Evolutionary conservation across 2,888 invertebrate species (phyloP), one percentile per base, ranked within the genome.

Genomic region (Drosophila flavopinicola): DNA sequence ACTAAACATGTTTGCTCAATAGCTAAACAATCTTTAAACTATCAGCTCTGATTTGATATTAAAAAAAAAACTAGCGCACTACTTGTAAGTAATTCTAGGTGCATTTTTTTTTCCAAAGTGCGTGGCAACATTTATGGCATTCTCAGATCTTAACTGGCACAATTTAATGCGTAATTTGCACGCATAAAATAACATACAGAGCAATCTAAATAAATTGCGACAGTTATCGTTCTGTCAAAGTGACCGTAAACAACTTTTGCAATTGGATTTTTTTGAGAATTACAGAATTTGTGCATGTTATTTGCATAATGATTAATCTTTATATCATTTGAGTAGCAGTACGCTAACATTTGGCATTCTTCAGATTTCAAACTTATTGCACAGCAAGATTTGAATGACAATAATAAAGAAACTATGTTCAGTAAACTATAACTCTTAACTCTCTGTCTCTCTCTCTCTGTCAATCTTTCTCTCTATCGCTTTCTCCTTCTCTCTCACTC

Each of bases 141-240:
- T 64, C 38, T 59, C 25, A n/a, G 69, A 75, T 72, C 54, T 64
- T 61, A 77, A 75, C 75, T 79, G 52, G 61, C 44, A 29, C 61
- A 69, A 59, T 72, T 78, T 74, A 57, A 74, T 74, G 76, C 74
- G 68, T 71, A 57, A 77, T 66, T 79, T 75, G 72, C 64, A 73
- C 75, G 75, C 75, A 77, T 49, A 66, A 70, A 74, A 51, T 54
- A 49, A 17, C 41, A 56, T 25, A 20, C 45, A 42, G 70, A 33
- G 53, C 74, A 74, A 67, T 75, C 63, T 56, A 53, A 76, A 74
- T 77, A 72, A 75, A 72, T 69, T 68, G 60, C 47, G 65, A 49
- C 72, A 63, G 54, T 52, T 65, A 71, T 39, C 37, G 56, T 53
- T 39, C 42, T 38, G 49, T 37, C 61, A 45, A 66, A 56, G 33